Conservation (phyloP, 1,140 invertebrate genomes). For the Caenorhabditis tropicalis region DNA sequence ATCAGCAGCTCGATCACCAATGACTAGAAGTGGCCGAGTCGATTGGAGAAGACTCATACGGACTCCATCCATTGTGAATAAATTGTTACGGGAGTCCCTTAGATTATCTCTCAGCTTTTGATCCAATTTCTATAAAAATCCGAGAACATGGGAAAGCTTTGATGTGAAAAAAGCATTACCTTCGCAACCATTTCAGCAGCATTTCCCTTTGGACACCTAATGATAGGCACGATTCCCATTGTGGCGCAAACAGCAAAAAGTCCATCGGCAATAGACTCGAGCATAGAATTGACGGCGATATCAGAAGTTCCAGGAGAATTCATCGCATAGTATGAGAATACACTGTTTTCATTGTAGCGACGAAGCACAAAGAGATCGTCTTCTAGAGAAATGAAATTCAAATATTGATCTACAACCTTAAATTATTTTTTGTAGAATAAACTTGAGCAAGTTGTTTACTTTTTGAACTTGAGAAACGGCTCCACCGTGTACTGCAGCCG, state of each 20-base stretch:
- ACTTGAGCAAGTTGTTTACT: constrained; percentile 73
- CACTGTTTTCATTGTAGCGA: constrained; percentile 58
- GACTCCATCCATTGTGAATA: constrained; percentile 81
- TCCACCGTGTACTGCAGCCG: constrained; percentile 83
- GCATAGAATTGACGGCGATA: constrained; percentile 87
- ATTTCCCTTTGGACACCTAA: constrained; percentile 90
- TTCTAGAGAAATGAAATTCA: constrained; percentile 97
- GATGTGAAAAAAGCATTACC: constrained; percentile 55
- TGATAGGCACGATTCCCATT: constrained; percentile 90
- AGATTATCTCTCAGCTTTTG: constrained; percentile 96
- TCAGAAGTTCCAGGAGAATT: constrained; percentile 93
- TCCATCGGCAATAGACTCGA: constrained; percentile 93
- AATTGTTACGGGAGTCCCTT: constrained; percentile 91
- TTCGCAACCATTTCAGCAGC: constrained; percentile 97
- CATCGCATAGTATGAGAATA: constrained; percentile 77
- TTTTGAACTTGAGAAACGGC: constrained; percentile 87
- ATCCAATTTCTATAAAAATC: constrained; percentile 81
- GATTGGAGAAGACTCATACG: constrained; percentile 67
- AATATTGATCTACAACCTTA: constrained; percentile 91
- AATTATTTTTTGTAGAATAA: constrained; percentile 47
- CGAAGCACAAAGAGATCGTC: constrained; percentile 91
- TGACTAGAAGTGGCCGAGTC: constrained; percentile 77
- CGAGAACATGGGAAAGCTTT: background rate
- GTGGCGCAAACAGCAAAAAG: constrained; percentile 97
- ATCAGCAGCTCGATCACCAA: constrained; percentile 93